phyloP scores from a whole-genome alignment of 2,797 vertebrate genomes.

The Chloroceryle inda region DNA sequence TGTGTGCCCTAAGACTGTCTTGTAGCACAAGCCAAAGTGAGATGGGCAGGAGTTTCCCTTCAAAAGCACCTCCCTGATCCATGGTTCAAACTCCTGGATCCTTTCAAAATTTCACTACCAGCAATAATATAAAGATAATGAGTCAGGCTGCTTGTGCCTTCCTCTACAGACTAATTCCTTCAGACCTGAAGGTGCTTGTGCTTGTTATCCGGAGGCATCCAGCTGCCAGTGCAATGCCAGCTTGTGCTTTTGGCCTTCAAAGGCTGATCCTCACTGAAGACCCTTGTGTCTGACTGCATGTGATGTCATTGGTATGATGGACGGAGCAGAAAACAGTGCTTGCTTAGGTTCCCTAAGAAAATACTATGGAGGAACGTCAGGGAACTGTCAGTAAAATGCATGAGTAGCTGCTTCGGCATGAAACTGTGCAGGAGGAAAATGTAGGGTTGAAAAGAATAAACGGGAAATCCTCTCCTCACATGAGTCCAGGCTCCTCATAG shows the following conservation, averaged over 20 bases:
- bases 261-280: not conserved
- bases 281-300: not conserved
- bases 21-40: not conserved
- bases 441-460: not conserved
- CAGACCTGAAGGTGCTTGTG: not conserved
- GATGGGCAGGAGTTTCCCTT: not conserved
- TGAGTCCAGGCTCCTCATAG: not conserved
- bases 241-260: not conserved
- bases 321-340: not conserved
- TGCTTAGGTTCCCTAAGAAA: not conserved
- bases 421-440: not conserved
- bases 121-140: not conserved
- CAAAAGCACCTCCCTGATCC: slow-evolving; percentile 1
- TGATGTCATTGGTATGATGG: not conserved
- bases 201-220: fast-evolving
- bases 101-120: not conserved
- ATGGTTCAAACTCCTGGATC: slow-evolving; percentile 8
- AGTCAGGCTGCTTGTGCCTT: not conserved
- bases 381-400: not conserved
- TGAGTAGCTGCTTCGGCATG: not conserved
- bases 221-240: fast-evolving
- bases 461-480: not conserved
- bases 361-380: not conserved
- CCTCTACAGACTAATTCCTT: not conserved
- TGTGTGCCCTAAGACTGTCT: not conserved